Percentiles rank a stretch among this genome's conserved stretches.
These are phyloP conservation scores for Ceramica pisi DNA, from an alignment of 2,888 invertebrate species.

Conservation along the genomic window DNA sequence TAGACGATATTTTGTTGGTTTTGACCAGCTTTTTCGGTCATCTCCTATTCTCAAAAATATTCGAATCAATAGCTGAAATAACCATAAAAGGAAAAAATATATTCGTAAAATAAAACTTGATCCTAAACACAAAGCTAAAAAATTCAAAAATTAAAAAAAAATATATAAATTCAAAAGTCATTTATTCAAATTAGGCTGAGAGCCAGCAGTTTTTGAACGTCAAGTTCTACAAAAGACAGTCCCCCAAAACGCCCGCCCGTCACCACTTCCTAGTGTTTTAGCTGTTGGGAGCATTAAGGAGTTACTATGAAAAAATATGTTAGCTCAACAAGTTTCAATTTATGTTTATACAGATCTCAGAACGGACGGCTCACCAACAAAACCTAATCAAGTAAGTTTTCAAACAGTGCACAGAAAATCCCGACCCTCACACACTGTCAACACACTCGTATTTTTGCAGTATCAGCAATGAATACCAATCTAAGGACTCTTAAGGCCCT, in stretches of 20 bases:
- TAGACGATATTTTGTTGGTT: not conserved
- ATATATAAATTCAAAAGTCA: no score
- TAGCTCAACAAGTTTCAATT: conserved; percentile 16
- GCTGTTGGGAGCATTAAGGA: not conserved
- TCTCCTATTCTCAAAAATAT: not conserved
- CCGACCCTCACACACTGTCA: not conserved
- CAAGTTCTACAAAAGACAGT: no score
- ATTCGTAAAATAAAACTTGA: no score
- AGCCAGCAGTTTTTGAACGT: no score
- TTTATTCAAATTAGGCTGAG: no score
- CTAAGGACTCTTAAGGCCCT: no score
- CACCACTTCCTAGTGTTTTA: no score
- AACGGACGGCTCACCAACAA: conserved; percentile 77
- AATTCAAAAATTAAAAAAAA: no score
- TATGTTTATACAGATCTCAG: conserved; percentile 78
- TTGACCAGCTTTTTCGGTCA: not conserved
- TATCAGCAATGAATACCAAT: no score
- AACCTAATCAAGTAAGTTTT: conserved; percentile 81
- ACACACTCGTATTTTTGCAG: no score
- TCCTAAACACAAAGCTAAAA: conserved; percentile 4
- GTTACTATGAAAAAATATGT: not conserved
- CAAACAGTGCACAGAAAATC: not conserved
- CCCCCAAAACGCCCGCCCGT: no score
- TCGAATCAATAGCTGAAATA: not conserved
- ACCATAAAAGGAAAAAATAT: not conserved